Evolutionary conservation across 2,113 vertebrate genomes (phyloP), one percentile per base, ranked within the genome.

Genomic region (Grammatotria lemairii): DNA sequence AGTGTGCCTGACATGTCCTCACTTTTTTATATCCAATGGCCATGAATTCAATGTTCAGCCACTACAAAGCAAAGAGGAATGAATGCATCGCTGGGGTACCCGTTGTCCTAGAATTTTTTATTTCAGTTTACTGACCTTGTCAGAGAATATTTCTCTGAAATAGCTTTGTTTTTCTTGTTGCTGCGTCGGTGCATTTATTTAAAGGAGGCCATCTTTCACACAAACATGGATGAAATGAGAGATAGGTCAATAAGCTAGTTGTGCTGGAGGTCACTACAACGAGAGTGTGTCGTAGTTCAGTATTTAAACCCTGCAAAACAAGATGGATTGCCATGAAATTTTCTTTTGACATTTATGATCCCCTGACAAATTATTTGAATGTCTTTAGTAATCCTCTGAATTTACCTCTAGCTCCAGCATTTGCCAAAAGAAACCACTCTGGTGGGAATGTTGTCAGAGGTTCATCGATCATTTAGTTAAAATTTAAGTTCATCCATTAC

Each of bases 61-160:
- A 85, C 60, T 83, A 54, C 58, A 85, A 90, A 89, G 85, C 40
- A 53, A 63, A 80, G 80, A 81, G 87, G 57, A 78, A 68, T 84
- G 78, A 58, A 82, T 90, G 35, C 53, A 82, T 81, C 81, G 17
- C 58, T 40, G 35, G n/a, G 63, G 38, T 75, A 57, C 79, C 40
- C 73, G 26, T 82, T 82, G 7, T 78, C 70, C 26, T 49, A 31
- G 70, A 78, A 78, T 51, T 57, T 23, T 33, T 10, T 75, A 14
- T 80, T 17, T 73, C 58, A 78, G 80, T 87, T 83, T 65, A 88
- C 87, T 85, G 84, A 87, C 87, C 84, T 87, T 87, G 58, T 87
- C 80, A 85, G 35, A 89, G 51, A 17, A 16, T 11, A 90, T 91
- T 85, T 90, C 83, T 81, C 55, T 81, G 58, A 70, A 84, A 45